These are phyloP conservation scores for Fulmarus glacialis DNA, from an alignment of 2,113 vertebrate species.

Conservation along the genomic window DNA sequence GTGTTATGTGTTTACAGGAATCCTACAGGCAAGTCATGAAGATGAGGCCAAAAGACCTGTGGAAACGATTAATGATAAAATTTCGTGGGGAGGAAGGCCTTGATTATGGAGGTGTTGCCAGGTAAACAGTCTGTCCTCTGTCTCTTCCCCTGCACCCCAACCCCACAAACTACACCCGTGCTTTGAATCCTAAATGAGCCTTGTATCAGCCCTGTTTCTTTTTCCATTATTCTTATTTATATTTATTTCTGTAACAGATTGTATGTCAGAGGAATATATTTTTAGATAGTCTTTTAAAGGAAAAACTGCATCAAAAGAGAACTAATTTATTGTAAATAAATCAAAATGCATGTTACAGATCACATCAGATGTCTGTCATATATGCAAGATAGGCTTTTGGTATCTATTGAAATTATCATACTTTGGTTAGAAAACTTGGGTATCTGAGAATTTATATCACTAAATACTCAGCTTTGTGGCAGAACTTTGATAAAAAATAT, in stretches of 20 bases:
- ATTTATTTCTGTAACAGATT: neutral
- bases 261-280: neutral
- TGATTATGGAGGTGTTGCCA: conserved; percentile 97
- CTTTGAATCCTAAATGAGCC: neutral
- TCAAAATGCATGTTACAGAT: neutral
- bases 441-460: neutral
- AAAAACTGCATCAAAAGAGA: neutral
- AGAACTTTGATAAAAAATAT: neutral
- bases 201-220: neutral
- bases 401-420: neutral
- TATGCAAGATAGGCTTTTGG: neutral
- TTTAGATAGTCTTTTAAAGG: neutral
- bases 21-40: conserved; percentile 99
- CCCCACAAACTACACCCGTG: neutral
- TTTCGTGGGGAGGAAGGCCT: conserved; percentile 98
- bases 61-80: conserved; percentile 99
- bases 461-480: neutral
- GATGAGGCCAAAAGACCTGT: conserved; percentile 98
- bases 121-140: conserved; percentile 72
- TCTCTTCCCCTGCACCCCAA: neutral
- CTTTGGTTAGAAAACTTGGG: neutral
- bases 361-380: neutral
- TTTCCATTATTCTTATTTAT: neutral
- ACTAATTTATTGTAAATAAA: neutral
- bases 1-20: conserved; percentile 78